phyloP scores from a whole-genome alignment of 2,113 vertebrate species.

The Channa maculata region DNA sequence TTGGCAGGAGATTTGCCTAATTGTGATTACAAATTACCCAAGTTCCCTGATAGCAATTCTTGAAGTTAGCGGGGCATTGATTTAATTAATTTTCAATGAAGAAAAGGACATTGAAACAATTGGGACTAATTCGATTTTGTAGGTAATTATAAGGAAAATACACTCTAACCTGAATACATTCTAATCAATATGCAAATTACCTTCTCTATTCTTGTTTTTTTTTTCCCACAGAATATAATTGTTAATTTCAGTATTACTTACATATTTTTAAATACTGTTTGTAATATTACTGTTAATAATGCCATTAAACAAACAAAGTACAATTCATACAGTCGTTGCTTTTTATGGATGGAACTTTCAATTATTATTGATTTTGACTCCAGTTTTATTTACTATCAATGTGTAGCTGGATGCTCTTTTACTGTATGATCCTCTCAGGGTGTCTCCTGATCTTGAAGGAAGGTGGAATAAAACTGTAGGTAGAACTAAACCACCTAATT shows the following conservation, averaged over 20 bases:
- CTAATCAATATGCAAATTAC: slow-evolving; percentile 71
- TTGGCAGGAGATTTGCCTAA: slow-evolving; percentile 63
- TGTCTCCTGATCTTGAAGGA: slow-evolving; percentile 45
- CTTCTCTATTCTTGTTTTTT: slow-evolving; percentile 32
- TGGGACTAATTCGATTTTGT: slow-evolving; percentile 68
- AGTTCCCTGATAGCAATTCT: slow-evolving; percentile 72
- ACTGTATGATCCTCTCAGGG: slow-evolving; percentile 52
- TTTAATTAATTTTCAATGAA: slow-evolving; percentile 71
- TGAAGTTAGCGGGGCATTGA: slow-evolving; percentile 58
- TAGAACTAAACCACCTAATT: background rate
- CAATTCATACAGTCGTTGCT: slow-evolving; percentile 24
- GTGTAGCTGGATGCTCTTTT: slow-evolving; percentile 36
- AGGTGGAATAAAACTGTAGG: background rate
- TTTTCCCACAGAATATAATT: slow-evolving; percentile 24
- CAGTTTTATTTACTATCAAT: slow-evolving; percentile 56
- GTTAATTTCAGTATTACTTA: slow-evolving; percentile 41
- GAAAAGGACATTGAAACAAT: slow-evolving; percentile 69
- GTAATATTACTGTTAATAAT: slow-evolving; percentile 16
- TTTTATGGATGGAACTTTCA: slow-evolving; percentile 35
- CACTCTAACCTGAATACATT: slow-evolving; percentile 42
- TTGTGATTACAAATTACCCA: slow-evolving; percentile 78
- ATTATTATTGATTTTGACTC: slow-evolving; percentile 66
- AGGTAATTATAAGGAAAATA: slow-evolving; percentile 65
- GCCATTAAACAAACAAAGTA: background rate
- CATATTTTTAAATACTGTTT: slow-evolving; percentile 27